These are phyloP conservation scores for Halictus ligatus DNA, from an alignment of 2,888 invertebrate genomes.

Conservation along the genomic window DNA sequence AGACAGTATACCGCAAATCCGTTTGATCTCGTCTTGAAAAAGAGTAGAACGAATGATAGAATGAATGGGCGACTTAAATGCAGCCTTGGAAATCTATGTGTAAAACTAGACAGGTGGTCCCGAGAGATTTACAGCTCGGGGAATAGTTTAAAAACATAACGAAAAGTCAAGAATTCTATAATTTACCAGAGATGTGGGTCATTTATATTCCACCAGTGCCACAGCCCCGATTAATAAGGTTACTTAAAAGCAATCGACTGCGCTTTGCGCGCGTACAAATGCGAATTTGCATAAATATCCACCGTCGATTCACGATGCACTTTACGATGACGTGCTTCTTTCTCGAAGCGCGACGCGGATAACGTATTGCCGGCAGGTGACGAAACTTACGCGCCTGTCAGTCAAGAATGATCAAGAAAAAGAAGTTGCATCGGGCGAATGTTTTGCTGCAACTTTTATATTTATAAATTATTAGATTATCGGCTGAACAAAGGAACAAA, in stretches of 20 bases:
- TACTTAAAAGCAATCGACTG: background rate
- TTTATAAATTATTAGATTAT: background rate
- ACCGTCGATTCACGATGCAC: background rate
- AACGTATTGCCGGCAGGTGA: background rate
- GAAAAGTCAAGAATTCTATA: background rate
- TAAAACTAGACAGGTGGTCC: background rate
- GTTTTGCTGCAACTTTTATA: background rate
- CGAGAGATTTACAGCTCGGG: background rate
- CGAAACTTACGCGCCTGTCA: background rate
- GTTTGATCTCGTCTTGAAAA: background rate
- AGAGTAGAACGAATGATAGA: background rate
- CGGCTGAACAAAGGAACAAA: background rate
- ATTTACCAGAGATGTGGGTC: conserved; percentile 4
- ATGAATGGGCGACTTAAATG: background rate
- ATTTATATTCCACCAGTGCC: background rate
- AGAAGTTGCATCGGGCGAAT: background rate
- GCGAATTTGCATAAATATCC: background rate
- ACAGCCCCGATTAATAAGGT: background rate
- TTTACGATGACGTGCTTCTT: background rate
- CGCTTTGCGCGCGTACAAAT: background rate
- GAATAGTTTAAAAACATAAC: background rate
- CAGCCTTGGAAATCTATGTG: background rate
- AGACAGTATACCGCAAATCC: background rate
- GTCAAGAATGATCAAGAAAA: background rate
- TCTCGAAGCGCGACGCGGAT: background rate